Conservation (phyloP, 2,888 invertebrate genomes). For the Hoplodrina blanda region DNA sequence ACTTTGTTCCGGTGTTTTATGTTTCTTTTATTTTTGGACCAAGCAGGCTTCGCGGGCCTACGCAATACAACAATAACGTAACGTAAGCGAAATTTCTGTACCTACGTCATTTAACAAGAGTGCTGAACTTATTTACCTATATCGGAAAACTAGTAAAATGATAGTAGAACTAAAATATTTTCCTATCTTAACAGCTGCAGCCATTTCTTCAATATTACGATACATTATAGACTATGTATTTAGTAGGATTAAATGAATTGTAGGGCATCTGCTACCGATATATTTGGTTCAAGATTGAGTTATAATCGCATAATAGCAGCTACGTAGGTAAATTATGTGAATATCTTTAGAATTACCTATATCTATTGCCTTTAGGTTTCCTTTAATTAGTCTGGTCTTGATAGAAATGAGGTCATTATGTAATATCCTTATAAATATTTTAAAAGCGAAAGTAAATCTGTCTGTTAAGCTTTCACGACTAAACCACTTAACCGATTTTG, state of each 20-base stretch:
- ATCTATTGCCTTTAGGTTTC: neutral
- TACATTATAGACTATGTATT: neutral
- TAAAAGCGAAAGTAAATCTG: too few relatives aligned
- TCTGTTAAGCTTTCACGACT: too few relatives aligned
- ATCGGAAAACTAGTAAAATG: neutral
- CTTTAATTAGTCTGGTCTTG: neutral
- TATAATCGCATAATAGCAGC: neutral
- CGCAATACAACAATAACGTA: too few relatives aligned
- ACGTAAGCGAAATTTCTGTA: too few relatives aligned
- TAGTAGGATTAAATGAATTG: neutral
- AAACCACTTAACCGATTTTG: too few relatives aligned
- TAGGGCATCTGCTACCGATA: slow-evolving; percentile 2
- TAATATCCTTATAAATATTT: neutral
- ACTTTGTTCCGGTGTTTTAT: too few relatives aligned
- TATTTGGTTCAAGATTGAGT: neutral
- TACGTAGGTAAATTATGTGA: neutral
- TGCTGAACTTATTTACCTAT: neutral
- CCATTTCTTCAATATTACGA: slow-evolving; percentile 5
- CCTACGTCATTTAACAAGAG: too few relatives aligned
- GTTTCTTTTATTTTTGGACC: too few relatives aligned
- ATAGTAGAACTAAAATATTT: slow-evolving; percentile 11
- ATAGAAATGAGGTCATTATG: slow-evolving; percentile 3
- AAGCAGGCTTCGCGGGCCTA: too few relatives aligned
- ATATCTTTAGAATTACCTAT: neutral
- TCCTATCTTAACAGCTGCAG: slow-evolving; percentile 24